Base-by-base conservation (phyloP, 2,113 vertebrate genomes). In the Cinclus mexicanus region DNA sequence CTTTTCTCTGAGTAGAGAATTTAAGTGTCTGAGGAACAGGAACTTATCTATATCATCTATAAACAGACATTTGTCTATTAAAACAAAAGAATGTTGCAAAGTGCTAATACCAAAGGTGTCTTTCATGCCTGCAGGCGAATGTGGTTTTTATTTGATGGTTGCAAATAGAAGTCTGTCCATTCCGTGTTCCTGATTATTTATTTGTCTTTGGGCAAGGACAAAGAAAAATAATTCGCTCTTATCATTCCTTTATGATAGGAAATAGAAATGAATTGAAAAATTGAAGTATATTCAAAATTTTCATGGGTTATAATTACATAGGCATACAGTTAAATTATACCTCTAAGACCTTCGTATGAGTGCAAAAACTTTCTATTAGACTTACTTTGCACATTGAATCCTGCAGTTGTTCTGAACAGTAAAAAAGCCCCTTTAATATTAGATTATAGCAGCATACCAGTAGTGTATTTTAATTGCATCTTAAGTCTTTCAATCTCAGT, bases 201-300 rank as follows among this genome's bases (percentile, higher is more conserved):
- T 75, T 82, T 91, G 70, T 82, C 87, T 91, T 95, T 91, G n/a
- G 46, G 14, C 31, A 92, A 91, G 61, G 89, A 68, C 41, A 75
- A 55, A 29, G 52, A n/a, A 63, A 61, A 60, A 39, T 26, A 11
- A 20, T 77, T 52, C 31, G 18, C 6, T 74, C 4, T 6, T 41
- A 47, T 35, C 9, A 21, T 74, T 68, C 33, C 6, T 46, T 23
- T 69, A 22, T 49, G 13, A 53, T 20, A 19, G 17, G 28, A 80
- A 90, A 67, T 60, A 41, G 8, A 2, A 91, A 76, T 44, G 6
- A 80, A 37, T 5, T 72, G 16, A 28, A 64, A 39, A 42, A 7
- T 2, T 5, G 1, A 47, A 35, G 5, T 59, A 6, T 74, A 10
- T 67, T 74, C 2, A 80, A 10, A 15, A 3, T 49, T 93, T 70